Evolutionary conservation across 2,888 invertebrate species (phyloP).

Genomic region (Drosophila leonis): DNA sequence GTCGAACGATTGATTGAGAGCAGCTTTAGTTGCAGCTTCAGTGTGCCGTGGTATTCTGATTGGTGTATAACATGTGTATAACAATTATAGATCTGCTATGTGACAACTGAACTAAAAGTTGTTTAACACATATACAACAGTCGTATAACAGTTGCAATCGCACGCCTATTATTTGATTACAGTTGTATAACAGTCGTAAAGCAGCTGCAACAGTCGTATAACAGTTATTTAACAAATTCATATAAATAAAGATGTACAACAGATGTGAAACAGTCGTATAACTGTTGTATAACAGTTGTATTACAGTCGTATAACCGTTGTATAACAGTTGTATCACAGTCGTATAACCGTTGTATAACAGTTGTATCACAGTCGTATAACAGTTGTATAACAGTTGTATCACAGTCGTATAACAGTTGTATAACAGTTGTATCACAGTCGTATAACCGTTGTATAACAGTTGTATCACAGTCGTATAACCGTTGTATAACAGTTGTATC

Average conservation of each 20-base stretch:
- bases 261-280: background rate
- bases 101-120: background rate
- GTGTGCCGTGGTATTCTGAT: constrained; percentile 6
- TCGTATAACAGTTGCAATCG: constrained; percentile 4
- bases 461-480: no score
- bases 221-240: background rate
- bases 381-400: background rate
- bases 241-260: constrained; percentile 1
- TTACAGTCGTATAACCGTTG: background rate
- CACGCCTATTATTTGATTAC: no score
- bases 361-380: background rate
- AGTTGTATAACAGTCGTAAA: constrained; percentile 1
- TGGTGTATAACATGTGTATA: constrained; percentile 7
- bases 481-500: no score
- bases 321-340: background rate
- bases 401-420: background rate
- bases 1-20: constrained; percentile 26
- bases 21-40: constrained; percentile 8
- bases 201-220: constrained; percentile 3
- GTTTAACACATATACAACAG: constrained; percentile 2
- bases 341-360: no score
- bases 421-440: constrained; percentile 1
- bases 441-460: background rate
- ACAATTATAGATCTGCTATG: background rate
- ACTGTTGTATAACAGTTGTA: background rate